Percentiles rank a stretch among this genome's conserved stretches.
Evolutionary conservation across 2,888 invertebrate genomes (phyloP).

Genomic region (Agapetus fuscipes): DNA sequence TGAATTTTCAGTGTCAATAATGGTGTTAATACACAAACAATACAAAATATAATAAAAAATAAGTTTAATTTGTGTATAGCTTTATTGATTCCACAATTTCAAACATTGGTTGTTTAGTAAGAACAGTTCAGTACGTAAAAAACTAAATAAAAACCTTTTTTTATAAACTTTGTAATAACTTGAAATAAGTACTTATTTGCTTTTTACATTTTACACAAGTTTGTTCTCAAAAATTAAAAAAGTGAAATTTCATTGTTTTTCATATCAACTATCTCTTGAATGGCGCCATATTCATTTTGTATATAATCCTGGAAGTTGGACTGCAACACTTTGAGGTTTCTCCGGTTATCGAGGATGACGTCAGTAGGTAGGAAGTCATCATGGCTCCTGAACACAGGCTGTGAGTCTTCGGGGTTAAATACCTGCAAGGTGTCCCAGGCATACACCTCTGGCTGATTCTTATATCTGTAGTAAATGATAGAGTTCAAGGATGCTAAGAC

Average conservation of each 20-base stretch:
- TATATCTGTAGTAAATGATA: constrained; percentile 43
- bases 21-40: too few relatives aligned
- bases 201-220: too few relatives aligned
- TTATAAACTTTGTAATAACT: too few relatives aligned
- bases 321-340: constrained; percentile 46
- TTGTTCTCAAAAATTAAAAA: too few relatives aligned
- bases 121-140: too few relatives aligned
- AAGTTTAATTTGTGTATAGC: too few relatives aligned
- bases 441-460: constrained; percentile 46
- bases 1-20: too few relatives aligned
- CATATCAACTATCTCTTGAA: constrained; percentile 29
- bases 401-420: constrained; percentile 37
- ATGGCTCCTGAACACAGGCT: constrained; percentile 42
- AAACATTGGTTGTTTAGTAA: too few relatives aligned
- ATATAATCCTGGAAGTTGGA: constrained; percentile 54
- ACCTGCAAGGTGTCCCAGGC: constrained; percentile 45
- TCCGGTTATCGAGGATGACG: constrained; percentile 43
- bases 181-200: too few relatives aligned
- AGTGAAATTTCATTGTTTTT: neutral
- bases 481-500: constrained; percentile 44
- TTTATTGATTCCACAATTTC: too few relatives aligned
- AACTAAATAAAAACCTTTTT: too few relatives aligned
- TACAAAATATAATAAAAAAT: too few relatives aligned
- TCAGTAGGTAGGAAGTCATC: constrained; percentile 45
- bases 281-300: constrained; percentile 40